Evolutionary conservation across 2,888 invertebrate genomes (phyloP), one percentile per base, ranked within the genome.

Genomic region (Parnassius smintheus): DNA sequence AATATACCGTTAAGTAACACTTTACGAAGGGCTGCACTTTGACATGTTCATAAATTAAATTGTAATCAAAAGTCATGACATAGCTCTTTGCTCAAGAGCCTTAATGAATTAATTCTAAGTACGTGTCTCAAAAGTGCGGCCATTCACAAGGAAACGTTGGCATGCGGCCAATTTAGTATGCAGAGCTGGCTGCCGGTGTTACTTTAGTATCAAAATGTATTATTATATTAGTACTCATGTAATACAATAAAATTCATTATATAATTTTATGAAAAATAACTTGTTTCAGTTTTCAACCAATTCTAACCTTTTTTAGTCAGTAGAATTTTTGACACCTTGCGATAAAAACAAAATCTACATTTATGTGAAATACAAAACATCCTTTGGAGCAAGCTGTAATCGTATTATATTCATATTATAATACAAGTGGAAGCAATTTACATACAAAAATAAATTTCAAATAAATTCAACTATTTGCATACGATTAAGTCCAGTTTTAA

Each of bases 201-300:
- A 70, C 69, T 64, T 70, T 72, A 71, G 61, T 74, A 72, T 72
- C 70, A 64, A 75, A 65, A 74, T 73, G 69, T 76, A 75, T 76
- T 77, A 77, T 72, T 76, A 76, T 72, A 74, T 76, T 77, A 11
- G 44, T 44, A 49, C 13, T 77, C 72, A 72, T 71, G 70, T 72
- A 68, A 70, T 72, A 72, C 71, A 76, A 75, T 77, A 73, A 75
- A 78, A 78, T 74, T 73, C 76, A 83, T 74, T 80, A 80, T 79
- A 83, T 80, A 78, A 82, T 82, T 82, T 82, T 82, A 76, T 79
- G 78, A 80, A 76, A 70, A 59, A 13, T 50, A 18, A 13, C n/a
- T 64, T 64, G 69, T 76, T 81, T 75, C 71, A 74, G 78, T 78
- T 73, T 42, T 2, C 7, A 35, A 7, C 4, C 35, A 35, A 35